Conservation (phyloP, 2,888 invertebrate genomes). For the Brachyopa scutellaris region DNA sequence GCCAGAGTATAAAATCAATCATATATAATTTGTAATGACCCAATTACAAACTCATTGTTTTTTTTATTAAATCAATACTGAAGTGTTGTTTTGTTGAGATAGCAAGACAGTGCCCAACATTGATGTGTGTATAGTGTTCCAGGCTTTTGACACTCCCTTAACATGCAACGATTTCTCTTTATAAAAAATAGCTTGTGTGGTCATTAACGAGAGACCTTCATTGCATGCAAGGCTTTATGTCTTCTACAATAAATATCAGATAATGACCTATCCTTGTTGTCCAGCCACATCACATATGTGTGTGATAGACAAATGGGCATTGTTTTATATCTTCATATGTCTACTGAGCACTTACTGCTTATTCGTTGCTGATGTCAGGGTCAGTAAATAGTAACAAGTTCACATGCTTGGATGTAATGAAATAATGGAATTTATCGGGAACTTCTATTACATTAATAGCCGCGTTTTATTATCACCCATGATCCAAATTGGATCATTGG, state of each 20-base stretch:
- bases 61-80: conserved; percentile 33
- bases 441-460: conserved; percentile 1
- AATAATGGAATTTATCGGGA: conserved; percentile 18
- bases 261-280: conserved; percentile 32
- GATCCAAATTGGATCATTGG: too few relatives aligned
- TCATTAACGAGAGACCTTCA: not conserved
- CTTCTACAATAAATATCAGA: conserved; percentile 9
- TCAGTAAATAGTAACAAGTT: conserved; percentile 23
- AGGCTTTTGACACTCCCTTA: conserved; percentile 31
- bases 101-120: conserved; percentile 3
- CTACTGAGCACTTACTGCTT: conserved; percentile 15
- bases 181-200: not conserved
- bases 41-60: conserved; percentile 40
- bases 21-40: conserved; percentile 38
- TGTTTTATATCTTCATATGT: conserved; percentile 3
- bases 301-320: conserved; percentile 5
- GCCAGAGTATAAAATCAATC: conserved; percentile 33
- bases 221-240: conserved; percentile 25
- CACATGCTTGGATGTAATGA: conserved; percentile 7
- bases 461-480: too few relatives aligned
- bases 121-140: not conserved
- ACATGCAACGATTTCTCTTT: conserved; percentile 10
- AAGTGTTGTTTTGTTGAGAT: conserved; percentile 10
- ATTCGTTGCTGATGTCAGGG: conserved; percentile 28
- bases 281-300: not conserved